phyloP scores from a whole-genome alignment of 2,797 vertebrate genomes.

The Pipistrellus kuhlii region DNA sequence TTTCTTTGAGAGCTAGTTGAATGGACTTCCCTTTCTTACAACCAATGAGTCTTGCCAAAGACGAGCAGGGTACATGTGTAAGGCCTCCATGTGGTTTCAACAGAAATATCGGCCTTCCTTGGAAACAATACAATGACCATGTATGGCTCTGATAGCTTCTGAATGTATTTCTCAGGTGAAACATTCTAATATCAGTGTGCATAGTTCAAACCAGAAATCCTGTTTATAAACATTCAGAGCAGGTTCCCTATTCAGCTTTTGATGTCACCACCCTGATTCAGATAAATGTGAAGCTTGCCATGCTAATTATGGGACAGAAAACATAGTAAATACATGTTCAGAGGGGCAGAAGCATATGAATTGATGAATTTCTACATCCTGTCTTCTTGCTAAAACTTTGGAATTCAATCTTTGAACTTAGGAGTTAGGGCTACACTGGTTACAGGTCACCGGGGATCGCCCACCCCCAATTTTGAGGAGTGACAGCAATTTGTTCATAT shows the following conservation, averaged over 20 bases:
- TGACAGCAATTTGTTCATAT: background rate
- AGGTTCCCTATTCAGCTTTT: background rate
- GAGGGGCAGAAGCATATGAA: background rate
- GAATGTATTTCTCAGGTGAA: constrained; percentile 31
- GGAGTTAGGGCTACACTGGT: background rate
- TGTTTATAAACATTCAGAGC: constrained; percentile 23
- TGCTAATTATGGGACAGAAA: background rate
- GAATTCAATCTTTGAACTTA: background rate
- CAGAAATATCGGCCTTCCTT: constrained; percentile 6
- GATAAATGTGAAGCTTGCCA: background rate
- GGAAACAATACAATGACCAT: background rate
- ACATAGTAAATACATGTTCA: background rate
- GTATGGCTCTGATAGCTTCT: background rate
- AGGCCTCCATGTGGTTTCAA: background rate
- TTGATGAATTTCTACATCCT: background rate
- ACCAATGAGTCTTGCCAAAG: background rate
- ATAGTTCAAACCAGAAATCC: constrained; percentile 10
- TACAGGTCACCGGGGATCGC: background rate
- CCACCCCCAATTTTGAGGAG: background rate
- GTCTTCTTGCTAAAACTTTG: background rate
- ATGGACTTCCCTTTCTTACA: constrained; percentile 14
- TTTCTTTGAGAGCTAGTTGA: constrained; percentile 4
- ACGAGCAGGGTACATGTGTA: background rate
- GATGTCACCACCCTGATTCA: background rate
- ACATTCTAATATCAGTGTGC: background rate